Evolutionary conservation across 2,113 vertebrate genomes (phyloP).

Genomic region (Himantopus leucocephalus): DNA sequence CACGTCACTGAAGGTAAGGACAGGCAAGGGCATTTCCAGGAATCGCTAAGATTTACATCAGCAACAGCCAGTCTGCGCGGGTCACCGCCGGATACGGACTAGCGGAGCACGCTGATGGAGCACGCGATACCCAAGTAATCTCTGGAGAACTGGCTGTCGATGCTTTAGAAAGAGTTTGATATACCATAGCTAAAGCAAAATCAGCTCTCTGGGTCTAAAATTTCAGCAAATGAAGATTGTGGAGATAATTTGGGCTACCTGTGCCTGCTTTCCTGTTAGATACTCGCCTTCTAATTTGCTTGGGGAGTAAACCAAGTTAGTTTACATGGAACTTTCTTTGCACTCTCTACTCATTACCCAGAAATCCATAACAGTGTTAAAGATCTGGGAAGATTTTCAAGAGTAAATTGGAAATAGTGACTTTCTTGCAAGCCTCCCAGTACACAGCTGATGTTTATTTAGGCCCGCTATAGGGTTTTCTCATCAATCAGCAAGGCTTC

Average conservation of each 20-base stretch:
- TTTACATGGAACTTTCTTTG: background rate
- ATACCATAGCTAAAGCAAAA: background rate
- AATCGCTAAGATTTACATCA: background rate
- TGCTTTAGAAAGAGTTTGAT: background rate
- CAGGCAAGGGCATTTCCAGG: background rate
- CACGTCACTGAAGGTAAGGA: background rate
- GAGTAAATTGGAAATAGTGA: background rate
- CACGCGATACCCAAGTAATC: background rate
- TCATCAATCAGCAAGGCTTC: background rate
- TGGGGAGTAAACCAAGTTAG: background rate
- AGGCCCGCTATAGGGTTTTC: background rate
- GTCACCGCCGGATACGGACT: background rate
- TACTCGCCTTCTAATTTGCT: background rate
- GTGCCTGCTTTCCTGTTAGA: background rate
- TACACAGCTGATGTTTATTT: background rate
- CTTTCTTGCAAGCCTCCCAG: background rate
- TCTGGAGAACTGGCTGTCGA: background rate
- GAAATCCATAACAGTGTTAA: background rate
- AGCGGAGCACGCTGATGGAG: background rate
- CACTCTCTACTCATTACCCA: background rate
- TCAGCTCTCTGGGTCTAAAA: background rate
- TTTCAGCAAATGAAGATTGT: background rate
- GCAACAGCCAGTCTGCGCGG: background rate
- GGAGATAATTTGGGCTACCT: background rate
- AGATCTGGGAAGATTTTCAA: background rate